A percentile compares a stretch with the other conserved stretches of the same genome.
Conservation (phyloP, 2,797 vertebrate genomes). For the Ctenosaura bakeri region DNA sequence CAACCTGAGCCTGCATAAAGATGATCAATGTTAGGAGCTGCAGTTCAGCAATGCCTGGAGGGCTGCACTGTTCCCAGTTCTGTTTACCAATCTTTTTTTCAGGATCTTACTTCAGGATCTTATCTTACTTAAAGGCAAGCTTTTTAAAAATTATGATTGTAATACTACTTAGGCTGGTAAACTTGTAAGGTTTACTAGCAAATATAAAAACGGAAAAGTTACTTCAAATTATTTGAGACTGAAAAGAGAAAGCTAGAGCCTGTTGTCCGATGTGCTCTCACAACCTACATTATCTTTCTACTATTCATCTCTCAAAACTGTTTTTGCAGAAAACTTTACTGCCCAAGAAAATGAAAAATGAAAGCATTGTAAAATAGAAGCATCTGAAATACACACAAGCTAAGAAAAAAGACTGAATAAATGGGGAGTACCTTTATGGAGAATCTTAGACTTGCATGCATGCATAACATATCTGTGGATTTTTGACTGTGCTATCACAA, state of each 20-base stretch:
- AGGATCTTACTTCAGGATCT: not conserved
- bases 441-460: not conserved
- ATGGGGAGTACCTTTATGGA: not conserved
- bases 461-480: not conserved
- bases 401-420: not conserved
- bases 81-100: too few species aligned
- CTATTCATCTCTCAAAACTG: not conserved
- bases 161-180: slow-evolving; percentile 9
- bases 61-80: too few species aligned
- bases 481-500: not conserved
- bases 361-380: not conserved
- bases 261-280: not conserved
- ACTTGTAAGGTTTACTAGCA: not conserved
- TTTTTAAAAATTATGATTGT: slow-evolving; percentile 35
- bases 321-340: fast-evolving
- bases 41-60: too few species aligned
- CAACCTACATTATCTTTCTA: not conserved
- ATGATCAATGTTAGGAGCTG: too few species aligned
- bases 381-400: not conserved
- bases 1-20: too few species aligned
- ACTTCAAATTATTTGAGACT: slow-evolving; percentile 29
- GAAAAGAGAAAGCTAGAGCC: slow-evolving; percentile 17
- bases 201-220: not conserved
- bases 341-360: not conserved
- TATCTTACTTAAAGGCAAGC: not conserved